A percentile compares a stretch with the other conserved stretches of the same genome.
These are phyloP conservation scores for Passer montanus DNA, from an alignment of 2,113 vertebrate species.

Conservation along the genomic window DNA sequence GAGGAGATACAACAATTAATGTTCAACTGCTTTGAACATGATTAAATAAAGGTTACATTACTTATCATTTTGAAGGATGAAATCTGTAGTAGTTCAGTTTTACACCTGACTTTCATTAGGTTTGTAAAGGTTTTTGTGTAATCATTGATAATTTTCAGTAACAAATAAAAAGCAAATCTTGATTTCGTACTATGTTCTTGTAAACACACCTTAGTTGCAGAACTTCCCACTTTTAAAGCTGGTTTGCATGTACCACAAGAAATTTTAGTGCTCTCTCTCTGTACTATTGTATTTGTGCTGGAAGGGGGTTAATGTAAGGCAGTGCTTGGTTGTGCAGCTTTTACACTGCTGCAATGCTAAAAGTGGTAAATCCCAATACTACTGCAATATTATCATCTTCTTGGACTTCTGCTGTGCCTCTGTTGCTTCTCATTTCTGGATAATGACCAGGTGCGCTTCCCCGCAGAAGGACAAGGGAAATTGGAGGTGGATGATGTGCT, in stretches of 20 bases:
- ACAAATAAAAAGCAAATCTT: neutral
- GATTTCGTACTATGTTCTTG: neutral
- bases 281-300: neutral
- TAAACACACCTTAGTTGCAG: neutral
- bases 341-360: neutral
- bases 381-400: neutral
- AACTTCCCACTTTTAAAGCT: neutral
- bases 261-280: neutral
- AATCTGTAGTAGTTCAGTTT: neutral
- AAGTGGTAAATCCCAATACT: neutral
- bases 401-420: neutral
- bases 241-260: neutral
- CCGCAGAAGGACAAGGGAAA: neutral
- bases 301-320: neutral
- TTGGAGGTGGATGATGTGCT: neutral
- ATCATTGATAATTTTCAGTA: neutral
- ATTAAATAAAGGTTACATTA: neutral
- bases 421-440: neutral
- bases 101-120: neutral
- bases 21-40: neutral
- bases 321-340: neutral
- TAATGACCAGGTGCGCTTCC: neutral
- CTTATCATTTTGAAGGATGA: neutral
- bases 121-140: neutral
- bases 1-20: neutral